Evolutionary conservation across 1,140 invertebrate species (phyloP), one percentile per base, ranked within the genome.

Genomic region (Aphis craccivora): DNA sequence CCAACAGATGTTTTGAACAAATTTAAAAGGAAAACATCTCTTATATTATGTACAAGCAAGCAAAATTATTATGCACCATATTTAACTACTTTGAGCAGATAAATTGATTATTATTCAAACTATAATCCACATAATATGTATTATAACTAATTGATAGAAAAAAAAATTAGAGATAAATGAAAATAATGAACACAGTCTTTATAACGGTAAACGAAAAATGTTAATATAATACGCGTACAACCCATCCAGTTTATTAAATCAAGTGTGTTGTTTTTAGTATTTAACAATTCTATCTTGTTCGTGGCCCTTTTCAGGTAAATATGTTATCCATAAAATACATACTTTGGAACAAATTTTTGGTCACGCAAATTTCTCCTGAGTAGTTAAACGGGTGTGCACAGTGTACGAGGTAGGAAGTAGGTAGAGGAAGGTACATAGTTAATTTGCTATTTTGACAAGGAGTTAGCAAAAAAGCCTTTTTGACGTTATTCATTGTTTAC

Each of bases 401-500:
- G n/a, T 30, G 9, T 84, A 84, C 37, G 37, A 40, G 37, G 37
- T 40, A 40, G 37, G 37, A 7, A 25, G 7, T 43, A 9, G 22
- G 35, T 83, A 30, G 14, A 18, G 2, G 37, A 2, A 51, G 48
- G 48, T 18, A 25, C 18, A 76, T 76, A n/a, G 40, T 23, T 84
- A 84, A 84, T 84, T 83, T 86, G 40, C 30, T 45, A 86, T 86
- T 87, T 30, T 48, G 43, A 87, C 84, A 45, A 45, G 43, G 84
- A 25, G 30, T n/a, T 45, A 30, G 40, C 11, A 87, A 84, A 87
- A 87, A n/a, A 43, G 11, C 9, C 25, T 25, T 87, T 45, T 30
- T 30, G 84, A 25, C 14, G 84, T 87, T 87, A 48, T 88, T 88
- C 45, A 88, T 88, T 88, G 86, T 45, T 48, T 48, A 87, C 43